These are phyloP conservation scores for Manduca sexta DNA, from an alignment of 1,140 invertebrate species.

Conservation along the genomic window DNA sequence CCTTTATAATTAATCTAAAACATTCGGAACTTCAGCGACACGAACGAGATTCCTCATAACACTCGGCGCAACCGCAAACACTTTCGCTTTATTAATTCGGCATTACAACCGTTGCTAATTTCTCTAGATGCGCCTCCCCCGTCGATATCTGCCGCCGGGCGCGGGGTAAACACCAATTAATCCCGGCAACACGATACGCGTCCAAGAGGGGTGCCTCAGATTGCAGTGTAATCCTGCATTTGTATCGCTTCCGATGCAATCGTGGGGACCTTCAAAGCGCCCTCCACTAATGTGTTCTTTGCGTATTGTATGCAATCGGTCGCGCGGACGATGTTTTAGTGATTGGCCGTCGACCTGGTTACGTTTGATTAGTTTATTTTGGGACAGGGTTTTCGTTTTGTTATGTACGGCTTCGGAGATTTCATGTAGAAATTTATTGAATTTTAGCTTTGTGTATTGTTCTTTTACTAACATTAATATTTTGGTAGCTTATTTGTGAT, in stretches of 20 bases:
- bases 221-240: slow-evolving; percentile 66
- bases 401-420: too few relatives aligned
- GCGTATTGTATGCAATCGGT: slow-evolving; percentile 42
- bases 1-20: too few relatives aligned
- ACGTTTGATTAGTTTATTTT: too few relatives aligned
- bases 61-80: too few relatives aligned
- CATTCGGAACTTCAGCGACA: too few relatives aligned
- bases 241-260: slow-evolving; percentile 61
- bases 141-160: slow-evolving; percentile 43
- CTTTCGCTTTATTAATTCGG: slow-evolving; percentile 39
- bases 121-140: slow-evolving; percentile 49
- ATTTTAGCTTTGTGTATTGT: too few relatives aligned
- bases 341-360: too few relatives aligned
- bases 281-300: slow-evolving; percentile 37
- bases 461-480: too few relatives aligned
- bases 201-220: slow-evolving; percentile 37
- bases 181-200: slow-evolving; percentile 56
- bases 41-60: too few relatives aligned
- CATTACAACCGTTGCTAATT: slow-evolving; percentile 61
- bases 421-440: too few relatives aligned
- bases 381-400: too few relatives aligned
- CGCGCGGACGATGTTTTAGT: slow-evolving; percentile 5
- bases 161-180: slow-evolving; percentile 50
- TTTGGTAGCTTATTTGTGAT: too few relatives aligned
- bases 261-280: slow-evolving; percentile 3